These are phyloP conservation scores for Hoplostethus atlanticus DNA, from an alignment of 2,797 vertebrate species.

Conservation along the genomic window DNA sequence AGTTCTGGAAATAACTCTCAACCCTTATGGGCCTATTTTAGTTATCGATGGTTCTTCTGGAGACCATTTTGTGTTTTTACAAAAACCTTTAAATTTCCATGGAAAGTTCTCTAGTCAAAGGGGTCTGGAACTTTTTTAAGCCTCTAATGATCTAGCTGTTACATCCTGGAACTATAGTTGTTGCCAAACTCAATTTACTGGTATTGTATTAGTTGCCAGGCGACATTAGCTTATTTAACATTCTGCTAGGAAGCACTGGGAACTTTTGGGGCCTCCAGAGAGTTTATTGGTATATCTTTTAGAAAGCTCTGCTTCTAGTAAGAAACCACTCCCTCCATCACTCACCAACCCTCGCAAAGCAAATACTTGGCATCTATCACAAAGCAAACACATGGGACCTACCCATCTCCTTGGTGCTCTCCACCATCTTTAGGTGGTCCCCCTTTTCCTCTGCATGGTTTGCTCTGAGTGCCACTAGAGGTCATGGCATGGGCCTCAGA, in stretches of 20 bases:
- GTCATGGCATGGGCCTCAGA: conserved; percentile 81
- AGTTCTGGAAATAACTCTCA: no score
- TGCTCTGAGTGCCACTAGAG: conserved; percentile 76
- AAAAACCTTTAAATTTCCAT: neutral
- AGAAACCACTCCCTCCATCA: conserved; percentile 49
- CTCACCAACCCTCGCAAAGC: conserved; percentile 39
- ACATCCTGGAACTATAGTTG: neutral
- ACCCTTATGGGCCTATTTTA: no score
- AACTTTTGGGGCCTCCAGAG: conserved; percentile 23
- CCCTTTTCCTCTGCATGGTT: conserved; percentile 60
- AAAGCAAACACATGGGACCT: conserved; percentile 59
- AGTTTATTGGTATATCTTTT: conserved; percentile 26
- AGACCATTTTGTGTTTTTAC: neutral
- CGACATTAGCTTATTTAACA: conserved; percentile 36
- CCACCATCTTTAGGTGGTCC: conserved; percentile 57
- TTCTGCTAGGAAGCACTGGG: conserved; percentile 23
- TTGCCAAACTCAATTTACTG: conserved; percentile 27
- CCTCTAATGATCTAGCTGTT: neutral
- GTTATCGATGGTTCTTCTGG: conserved; percentile 8
- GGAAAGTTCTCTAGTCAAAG: neutral
- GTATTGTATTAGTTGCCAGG: conserved; percentile 60
- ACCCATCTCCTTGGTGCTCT: conserved; percentile 62
- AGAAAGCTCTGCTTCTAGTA: conserved; percentile 53
- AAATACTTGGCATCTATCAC: conserved; percentile 62
- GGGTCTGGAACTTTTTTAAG: neutral